Evolutionary conservation across 2,888 invertebrate genomes (phyloP).

Genomic region (Willowsia nigromaculata): DNA sequence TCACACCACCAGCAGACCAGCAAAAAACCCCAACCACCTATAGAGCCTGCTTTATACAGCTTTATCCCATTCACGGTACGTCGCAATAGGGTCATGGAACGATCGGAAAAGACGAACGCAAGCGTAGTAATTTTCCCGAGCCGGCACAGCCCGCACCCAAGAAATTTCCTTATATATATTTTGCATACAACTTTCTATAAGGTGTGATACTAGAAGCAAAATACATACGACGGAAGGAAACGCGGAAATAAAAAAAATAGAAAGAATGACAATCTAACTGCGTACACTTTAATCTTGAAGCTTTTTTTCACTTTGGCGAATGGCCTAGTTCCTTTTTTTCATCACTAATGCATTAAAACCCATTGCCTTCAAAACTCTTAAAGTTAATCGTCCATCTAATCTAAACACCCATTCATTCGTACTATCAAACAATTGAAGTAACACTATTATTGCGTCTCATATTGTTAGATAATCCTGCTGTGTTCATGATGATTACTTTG

Average conservation of each 20-base stretch:
- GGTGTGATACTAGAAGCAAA: neutral
- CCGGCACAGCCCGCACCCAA: slow-evolving; percentile 62
- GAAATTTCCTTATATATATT: neutral
- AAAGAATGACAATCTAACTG: neutral
- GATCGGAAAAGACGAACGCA: slow-evolving; percentile 62
- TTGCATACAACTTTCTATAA: neutral
- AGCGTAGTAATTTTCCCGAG: slow-evolving; percentile 32
- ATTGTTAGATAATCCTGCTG: neutral
- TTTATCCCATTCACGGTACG: neutral
- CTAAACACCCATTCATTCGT: neutral
- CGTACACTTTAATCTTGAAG: neutral
- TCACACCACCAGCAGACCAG: slow-evolving; percentile 47
- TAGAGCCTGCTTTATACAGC: neutral
- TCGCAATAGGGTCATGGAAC: slow-evolving; percentile 66
- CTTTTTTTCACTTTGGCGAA: slow-evolving; percentile 18
- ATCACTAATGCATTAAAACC: neutral
- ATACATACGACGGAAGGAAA: slow-evolving; percentile 47
- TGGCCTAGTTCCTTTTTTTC: slow-evolving; percentile 22
- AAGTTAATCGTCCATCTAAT: neutral
- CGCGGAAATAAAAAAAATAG: slow-evolving; percentile 43
- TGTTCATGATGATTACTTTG: slow-evolving; percentile 7
- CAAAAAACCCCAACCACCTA: neutral
- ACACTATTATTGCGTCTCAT: no score
- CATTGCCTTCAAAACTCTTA: neutral
- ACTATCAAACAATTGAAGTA: no score